Evolutionary conservation across 1,140 invertebrate species (phyloP).

Genomic region (Amyelois transitella): DNA sequence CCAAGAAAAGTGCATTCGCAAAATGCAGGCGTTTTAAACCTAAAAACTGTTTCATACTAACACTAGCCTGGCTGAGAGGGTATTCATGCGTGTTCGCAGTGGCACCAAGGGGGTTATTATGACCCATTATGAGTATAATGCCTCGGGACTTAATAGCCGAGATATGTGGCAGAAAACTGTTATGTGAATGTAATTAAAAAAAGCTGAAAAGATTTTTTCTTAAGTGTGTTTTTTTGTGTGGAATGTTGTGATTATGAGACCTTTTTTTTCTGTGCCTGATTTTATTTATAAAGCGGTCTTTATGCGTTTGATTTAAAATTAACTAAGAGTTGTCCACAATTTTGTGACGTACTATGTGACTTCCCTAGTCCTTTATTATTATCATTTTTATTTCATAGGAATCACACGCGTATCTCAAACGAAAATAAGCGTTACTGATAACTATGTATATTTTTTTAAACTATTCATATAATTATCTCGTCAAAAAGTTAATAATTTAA

Average conservation of each 20-base stretch:
- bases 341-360: no score
- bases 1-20: no score
- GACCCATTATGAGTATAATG: constrained; percentile 4
- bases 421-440: no score
- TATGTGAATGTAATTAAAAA: constrained; percentile 5
- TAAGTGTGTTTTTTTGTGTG: not conserved
- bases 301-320: no score
- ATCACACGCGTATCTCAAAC: no score
- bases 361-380: no score
- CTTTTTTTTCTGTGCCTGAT: not conserved
- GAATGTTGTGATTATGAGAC: not conserved
- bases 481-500: not conserved
- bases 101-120: constrained; percentile 13
- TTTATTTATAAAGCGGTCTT: not conserved
- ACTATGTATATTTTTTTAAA: no score
- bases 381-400: no score
- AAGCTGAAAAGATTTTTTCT: not conserved
- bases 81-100: constrained; percentile 10
- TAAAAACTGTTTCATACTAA: constrained; percentile 4
- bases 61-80: constrained; percentile 5
- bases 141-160: constrained; percentile 8
- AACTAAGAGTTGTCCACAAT: no score
- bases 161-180: constrained; percentile 5
- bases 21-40: not conserved
- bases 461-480: no score